Evolutionary conservation across 2,113 vertebrate species (phyloP).

Genomic region (Ammodytes dubius): DNA sequence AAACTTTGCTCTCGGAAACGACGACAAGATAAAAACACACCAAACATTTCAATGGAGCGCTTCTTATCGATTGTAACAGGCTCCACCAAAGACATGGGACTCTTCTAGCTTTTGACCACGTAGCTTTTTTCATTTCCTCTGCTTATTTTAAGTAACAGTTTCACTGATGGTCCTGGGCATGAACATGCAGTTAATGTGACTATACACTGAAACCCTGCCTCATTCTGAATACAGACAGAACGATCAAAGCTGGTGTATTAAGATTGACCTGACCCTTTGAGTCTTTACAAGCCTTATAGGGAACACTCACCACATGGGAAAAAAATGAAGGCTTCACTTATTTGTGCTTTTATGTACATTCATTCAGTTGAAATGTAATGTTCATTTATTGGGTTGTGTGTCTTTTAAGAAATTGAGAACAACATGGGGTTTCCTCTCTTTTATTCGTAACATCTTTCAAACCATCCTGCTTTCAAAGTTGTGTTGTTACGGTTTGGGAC

Average conservation of each 20-base stretch:
- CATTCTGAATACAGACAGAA: conserved; percentile 36
- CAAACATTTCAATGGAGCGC: neutral
- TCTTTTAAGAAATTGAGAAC: conserved; percentile 16
- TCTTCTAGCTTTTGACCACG: conserved; percentile 8
- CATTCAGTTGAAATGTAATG: conserved; percentile 18
- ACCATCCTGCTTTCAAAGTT: neutral
- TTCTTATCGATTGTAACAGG: neutral
- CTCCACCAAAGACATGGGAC: conserved; percentile 30
- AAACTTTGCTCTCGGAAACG: neutral
- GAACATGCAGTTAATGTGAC: conserved; percentile 59
- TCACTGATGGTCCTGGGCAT: conserved; percentile 16
- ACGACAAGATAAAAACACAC: neutral
- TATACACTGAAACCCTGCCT: conserved; percentile 65
- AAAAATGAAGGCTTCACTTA: conserved; percentile 59
- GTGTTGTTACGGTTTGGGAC: conserved; percentile 53
- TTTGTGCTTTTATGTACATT: conserved; percentile 38
- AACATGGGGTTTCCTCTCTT: conserved; percentile 12
- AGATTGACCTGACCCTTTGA: conserved; percentile 32
- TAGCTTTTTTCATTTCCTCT: conserved; percentile 35
- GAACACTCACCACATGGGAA: conserved; percentile 56
- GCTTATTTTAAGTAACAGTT: conserved; percentile 16
- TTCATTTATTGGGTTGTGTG: conserved; percentile 2
- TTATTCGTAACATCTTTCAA: neutral
- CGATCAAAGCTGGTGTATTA: conserved; percentile 33
- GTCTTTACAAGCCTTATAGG: conserved; percentile 36